Percentiles rank a stretch among this genome's conserved stretches.
phyloP scores from a whole-genome alignment of 2,113 vertebrate genomes.

The Leptobrachium leishanense region DNA sequence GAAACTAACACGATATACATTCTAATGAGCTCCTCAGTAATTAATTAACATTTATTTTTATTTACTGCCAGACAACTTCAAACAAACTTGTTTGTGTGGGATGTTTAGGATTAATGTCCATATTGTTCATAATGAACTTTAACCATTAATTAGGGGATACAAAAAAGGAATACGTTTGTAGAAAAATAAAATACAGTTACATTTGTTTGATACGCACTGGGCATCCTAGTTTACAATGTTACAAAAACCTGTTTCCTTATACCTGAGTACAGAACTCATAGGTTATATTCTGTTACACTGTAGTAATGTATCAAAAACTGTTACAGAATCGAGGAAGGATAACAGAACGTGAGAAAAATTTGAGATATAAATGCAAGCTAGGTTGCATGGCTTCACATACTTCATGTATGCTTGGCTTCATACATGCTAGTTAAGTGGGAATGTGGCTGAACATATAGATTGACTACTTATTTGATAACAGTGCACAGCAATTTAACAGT shows the following conservation, averaged over 20 bases:
- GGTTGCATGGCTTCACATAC: background rate
- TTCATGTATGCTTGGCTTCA: background rate
- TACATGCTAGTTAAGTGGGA: background rate
- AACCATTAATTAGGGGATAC: conserved; percentile 38
- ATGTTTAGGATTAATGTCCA: conserved; percentile 37
- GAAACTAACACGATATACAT: conserved; percentile 24
- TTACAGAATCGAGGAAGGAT: background rate
- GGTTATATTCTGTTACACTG: background rate
- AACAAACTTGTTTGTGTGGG: conserved; percentile 35
- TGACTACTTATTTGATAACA: conserved; percentile 5
- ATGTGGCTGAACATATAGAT: conserved; percentile 15
- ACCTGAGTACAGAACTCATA: background rate
- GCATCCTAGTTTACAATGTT: background rate
- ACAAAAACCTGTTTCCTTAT: background rate
- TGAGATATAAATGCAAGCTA: background rate
- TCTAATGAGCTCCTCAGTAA: conserved; percentile 40
- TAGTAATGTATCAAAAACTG: background rate
- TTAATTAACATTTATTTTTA: conserved; percentile 22
- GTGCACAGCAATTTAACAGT: background rate
- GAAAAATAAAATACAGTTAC: no score
- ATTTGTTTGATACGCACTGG: no score
- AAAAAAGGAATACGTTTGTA: conserved; percentile 16
- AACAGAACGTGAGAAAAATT: background rate
- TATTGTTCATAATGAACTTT: background rate
- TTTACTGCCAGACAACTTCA: no score